Evolutionary conservation across 30 jellyfish, hydroid and myxozoan genomes (phyloP).

Genomic region (Aurelia aurita): DNA sequence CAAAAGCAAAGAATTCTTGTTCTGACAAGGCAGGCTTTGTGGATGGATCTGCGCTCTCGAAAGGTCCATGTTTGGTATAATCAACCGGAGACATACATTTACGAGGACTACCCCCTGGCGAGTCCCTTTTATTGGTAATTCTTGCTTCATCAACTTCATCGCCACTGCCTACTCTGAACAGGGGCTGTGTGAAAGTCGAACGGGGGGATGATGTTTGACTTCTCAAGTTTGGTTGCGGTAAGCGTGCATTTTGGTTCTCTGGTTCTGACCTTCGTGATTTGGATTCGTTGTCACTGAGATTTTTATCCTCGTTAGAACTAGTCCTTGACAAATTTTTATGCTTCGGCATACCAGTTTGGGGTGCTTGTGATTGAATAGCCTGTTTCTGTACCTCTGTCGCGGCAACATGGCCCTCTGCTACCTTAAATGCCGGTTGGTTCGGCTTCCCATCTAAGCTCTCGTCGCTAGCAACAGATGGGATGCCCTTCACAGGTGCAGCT

Average conservation of each 20-base stretch:
- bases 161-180: conserved; percentile 59
- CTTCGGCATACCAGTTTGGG: neutral
- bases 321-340: neutral
- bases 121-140: neutral
- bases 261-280: neutral
- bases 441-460: neutral
- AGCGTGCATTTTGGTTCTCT: neutral
- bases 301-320: neutral
- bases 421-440: neutral
- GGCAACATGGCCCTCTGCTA: neutral
- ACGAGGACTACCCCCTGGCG: conserved; percentile 72
- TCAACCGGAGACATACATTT: conserved; percentile 65
- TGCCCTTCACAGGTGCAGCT: neutral
- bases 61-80: neutral
- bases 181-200: conserved; percentile 4
- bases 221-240: neutral
- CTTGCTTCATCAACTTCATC: conserved; percentile 34
- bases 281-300: neutral
- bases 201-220: conserved; percentile 5
- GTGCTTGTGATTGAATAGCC: neutral
- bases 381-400: neutral
- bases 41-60: conserved; percentile 19
- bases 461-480: neutral
- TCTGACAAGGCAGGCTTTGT: conserved; percentile 1
- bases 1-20: neutral